These are phyloP conservation scores for Crax fasciolata DNA, from an alignment of 2,797 vertebrate genomes.

Conservation along the genomic window DNA sequence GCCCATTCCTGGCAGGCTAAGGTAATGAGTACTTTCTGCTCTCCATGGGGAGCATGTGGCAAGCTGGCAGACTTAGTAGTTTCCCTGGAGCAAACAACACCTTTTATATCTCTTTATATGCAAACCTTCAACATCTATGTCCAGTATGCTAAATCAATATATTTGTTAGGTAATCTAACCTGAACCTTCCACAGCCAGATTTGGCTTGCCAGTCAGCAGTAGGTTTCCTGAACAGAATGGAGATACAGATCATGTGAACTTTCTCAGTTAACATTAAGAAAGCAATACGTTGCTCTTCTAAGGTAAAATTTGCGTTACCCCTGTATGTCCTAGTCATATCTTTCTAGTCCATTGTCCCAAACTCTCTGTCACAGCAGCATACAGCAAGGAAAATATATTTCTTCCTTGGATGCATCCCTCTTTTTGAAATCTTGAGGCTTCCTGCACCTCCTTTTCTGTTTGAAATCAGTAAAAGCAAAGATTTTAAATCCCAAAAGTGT, in stretches of 20 bases:
- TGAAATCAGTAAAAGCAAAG: background rate
- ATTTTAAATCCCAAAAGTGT: background rate
- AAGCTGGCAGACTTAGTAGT: background rate
- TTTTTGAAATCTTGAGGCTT: background rate
- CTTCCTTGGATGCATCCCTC: background rate
- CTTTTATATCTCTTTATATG: background rate
- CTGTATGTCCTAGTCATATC: background rate
- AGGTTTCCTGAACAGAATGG: background rate
- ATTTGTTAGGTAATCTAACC: background rate
- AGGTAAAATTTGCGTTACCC: background rate
- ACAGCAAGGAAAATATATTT: background rate
- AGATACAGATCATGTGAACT: rapidly evolving
- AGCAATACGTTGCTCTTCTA: background rate
- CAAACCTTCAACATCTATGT: background rate
- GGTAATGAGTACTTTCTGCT: background rate
- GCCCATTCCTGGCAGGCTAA: background rate
- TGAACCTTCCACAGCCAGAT: background rate
- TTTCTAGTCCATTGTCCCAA: background rate
- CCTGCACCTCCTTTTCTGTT: background rate
- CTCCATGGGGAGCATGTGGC: background rate
- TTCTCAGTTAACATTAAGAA: background rate
- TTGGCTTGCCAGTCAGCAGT: background rate
- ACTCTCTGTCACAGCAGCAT: background rate
- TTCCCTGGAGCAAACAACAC: background rate
- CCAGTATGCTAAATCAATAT: background rate